Evolutionary conservation across 1,140 invertebrate genomes (phyloP).

Genomic region (Lepeophtheirus salmonis): DNA sequence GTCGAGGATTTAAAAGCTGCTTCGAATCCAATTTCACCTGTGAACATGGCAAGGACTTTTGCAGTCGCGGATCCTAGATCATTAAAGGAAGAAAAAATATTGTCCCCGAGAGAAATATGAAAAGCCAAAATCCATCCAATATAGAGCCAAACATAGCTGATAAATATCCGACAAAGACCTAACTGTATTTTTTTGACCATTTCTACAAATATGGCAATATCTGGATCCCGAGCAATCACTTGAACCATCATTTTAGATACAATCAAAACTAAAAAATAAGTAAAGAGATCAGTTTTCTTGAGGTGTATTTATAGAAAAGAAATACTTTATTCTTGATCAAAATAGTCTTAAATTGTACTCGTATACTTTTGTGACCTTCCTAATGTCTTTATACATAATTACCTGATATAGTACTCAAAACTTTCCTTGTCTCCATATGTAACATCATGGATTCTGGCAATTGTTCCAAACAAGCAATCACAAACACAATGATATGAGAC

Average conservation of each 20-base stretch:
- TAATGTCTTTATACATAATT: too few species aligned
- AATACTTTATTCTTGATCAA: too few species aligned
- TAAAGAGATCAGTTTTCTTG: too few species aligned
- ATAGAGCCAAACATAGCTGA: conserved; percentile 3
- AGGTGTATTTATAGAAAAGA: too few species aligned
- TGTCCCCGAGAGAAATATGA: neutral
- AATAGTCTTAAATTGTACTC: too few species aligned
- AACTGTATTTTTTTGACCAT: neutral
- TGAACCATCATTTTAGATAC: neutral
- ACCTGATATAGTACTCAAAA: too few species aligned
- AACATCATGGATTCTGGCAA: too few species aligned
- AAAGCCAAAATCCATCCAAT: conserved; percentile 5
- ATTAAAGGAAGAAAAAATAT: neutral
- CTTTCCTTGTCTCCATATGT: too few species aligned
- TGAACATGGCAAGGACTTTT: conserved; percentile 11
- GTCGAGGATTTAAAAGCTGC: neutral
- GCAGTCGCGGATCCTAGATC: neutral
- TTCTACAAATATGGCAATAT: conserved; percentile 12
- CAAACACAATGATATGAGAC: too few species aligned
- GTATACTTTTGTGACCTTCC: too few species aligned
- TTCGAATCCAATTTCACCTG: conserved; percentile 9
- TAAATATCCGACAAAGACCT: neutral
- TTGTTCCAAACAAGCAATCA: too few species aligned
- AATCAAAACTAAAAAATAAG: neutral
- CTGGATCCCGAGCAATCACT: conserved; percentile 8